A percentile compares a stretch with the other conserved stretches of the same genome.
Evolutionary conservation across 1,140 invertebrate species (phyloP).

Genomic region (Oryctes rhinoceros): DNA sequence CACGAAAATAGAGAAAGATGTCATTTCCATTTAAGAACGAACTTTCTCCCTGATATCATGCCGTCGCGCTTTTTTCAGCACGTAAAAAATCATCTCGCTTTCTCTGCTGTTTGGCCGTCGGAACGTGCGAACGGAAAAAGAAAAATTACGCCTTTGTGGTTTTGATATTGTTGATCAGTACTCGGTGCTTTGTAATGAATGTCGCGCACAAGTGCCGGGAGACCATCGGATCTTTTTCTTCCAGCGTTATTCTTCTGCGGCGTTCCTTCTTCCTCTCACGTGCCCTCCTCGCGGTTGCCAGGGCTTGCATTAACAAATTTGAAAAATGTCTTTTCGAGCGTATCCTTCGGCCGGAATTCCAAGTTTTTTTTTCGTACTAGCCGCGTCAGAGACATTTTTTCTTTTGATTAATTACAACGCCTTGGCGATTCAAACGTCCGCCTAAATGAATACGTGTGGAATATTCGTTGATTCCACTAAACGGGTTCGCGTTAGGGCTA

Average conservation of each 20-base stretch:
- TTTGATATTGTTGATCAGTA: slow-evolving; percentile 36
- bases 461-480: slow-evolving; percentile 1
- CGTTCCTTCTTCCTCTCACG: neutral
- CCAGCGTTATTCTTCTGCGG: neutral
- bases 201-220: slow-evolving; percentile 32
- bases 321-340: slow-evolving; percentile 28
- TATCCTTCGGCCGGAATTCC: neutral
- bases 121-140: slow-evolving; percentile 9
- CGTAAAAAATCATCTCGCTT: slow-evolving; percentile 35
- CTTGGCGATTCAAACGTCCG: slow-evolving; percentile 9
- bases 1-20: neutral
- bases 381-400: neutral
- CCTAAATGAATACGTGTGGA: slow-evolving; percentile 29
- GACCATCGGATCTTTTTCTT: slow-evolving; percentile 11
- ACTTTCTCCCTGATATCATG: neutral
- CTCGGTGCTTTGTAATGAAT: slow-evolving; percentile 34
- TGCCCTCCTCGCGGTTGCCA: neutral
- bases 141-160: slow-evolving; percentile 37
- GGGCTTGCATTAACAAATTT: slow-evolving; percentile 35
- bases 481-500: neutral
- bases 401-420: slow-evolving; percentile 25
- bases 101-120: neutral
- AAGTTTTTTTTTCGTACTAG: neutral
- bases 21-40: slow-evolving; percentile 36
- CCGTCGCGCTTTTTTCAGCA: slow-evolving; percentile 27